Evolutionary conservation across 2,797 vertebrate genomes (phyloP).

Genomic region (Oreochromis grahami): DNA sequence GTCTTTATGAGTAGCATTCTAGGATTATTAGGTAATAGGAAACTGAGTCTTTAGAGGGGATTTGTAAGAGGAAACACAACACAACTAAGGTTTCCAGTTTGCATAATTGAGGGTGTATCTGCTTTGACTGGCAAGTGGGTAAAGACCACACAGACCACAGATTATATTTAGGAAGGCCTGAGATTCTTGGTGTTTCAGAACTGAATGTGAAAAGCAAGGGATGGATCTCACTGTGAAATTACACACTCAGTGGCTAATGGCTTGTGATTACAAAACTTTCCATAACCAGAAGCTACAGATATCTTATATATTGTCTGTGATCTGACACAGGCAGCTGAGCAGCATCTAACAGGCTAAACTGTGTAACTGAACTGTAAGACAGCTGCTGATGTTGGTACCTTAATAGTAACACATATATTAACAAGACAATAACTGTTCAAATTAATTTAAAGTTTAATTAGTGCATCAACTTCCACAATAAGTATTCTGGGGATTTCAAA

Average conservation of each 20-base stretch:
- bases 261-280: background rate
- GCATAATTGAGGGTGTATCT: background rate
- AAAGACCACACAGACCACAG: background rate
- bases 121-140: background rate
- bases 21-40: background rate
- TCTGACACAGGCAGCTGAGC: background rate
- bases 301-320: background rate
- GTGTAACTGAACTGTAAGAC: background rate
- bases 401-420: background rate
- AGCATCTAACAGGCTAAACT: background rate
- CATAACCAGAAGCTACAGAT: background rate
- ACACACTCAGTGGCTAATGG: background rate
- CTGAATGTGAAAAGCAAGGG: background rate
- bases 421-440: background rate
- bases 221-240: background rate
- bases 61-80: background rate
- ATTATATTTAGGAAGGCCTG: background rate
- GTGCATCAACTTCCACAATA: background rate
- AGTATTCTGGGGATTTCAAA: accelerated
- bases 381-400: background rate
- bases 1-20: background rate
- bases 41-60: background rate
- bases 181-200: background rate
- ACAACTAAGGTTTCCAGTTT: background rate
- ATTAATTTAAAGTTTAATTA: background rate